Evolutionary conservation across 2,113 vertebrate species (phyloP), one percentile per base, ranked within the genome.

Genomic region (Syngnathus typhle): DNA sequence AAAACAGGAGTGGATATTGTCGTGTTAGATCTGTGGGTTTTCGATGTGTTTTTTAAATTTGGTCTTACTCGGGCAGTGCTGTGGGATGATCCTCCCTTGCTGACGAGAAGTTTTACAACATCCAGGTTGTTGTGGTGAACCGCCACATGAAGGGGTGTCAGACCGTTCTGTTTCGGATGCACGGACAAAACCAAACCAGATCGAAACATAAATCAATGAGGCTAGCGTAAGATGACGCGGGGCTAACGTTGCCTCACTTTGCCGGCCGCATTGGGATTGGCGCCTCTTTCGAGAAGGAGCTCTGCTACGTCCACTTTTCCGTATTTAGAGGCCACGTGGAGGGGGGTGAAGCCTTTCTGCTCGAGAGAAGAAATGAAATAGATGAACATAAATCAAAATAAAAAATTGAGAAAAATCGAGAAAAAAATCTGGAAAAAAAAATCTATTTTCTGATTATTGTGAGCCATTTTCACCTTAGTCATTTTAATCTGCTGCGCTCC

Each of bases 261-360:
- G 27, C 95, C 96, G 0, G 96, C 93, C 1, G 95, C 93, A 0
- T 96, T 98, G 1, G 95, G 93, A 18, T 96, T 95, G 1, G 94
- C 94, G 0, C 93, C 91, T n/a, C 59, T 89, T 7, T 93, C 92
- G 73, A 99, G 82, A 64, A 99, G 91, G 73, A 96, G 70, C 72
- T 98, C 93, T 0, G 94, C 94, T 43, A 98, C 93, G 7, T 93
- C 90, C 16, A 93, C 91, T 74, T 97, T 98, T 64, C 95, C 95
- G 0, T 99, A 98, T 87, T 99, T 98, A 68, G 94, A 95, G 5
- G 96, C 94, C 81, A 98, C 93, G 3, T 99, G 97, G 64, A 99
- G 95, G 63, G 97, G 94, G 79, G 95, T 98, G 87, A 98, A 98
- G 87, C 96, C 97, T 94, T 98, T 99, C 97, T 99, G 92, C 91